Percentiles rank a stretch among this genome's conserved stretches.
Conservation (phyloP, 2,888 invertebrate genomes). For the Dolichomitus sp. region DNA sequence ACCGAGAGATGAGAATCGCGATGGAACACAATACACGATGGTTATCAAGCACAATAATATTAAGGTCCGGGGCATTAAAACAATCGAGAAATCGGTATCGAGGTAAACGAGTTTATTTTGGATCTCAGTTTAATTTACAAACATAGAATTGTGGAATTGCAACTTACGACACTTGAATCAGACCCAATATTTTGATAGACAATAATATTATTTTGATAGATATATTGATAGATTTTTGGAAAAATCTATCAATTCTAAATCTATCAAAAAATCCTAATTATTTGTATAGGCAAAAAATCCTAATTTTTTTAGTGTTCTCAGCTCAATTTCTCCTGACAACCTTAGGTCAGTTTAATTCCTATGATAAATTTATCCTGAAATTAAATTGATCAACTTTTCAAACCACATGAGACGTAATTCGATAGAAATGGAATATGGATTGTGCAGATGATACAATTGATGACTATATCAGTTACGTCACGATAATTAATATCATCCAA, state of each 20-base stretch:
- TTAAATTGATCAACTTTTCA: background rate
- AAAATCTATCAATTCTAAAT: too few species aligned
- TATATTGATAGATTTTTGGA: too few species aligned
- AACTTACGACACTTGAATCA: background rate
- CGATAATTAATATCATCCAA: constrained; percentile 32
- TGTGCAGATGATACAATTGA: background rate
- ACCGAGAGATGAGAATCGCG: constrained; percentile 76
- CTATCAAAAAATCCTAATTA: too few species aligned
- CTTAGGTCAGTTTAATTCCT: background rate
- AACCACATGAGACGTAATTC: background rate
- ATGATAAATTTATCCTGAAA: background rate
- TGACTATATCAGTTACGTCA: background rate
- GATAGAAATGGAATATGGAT: background rate
- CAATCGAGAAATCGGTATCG: background rate
- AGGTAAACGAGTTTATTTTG: background rate
- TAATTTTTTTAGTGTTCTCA: too few species aligned
- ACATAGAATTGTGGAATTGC: background rate
- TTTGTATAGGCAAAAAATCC: too few species aligned
- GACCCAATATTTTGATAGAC: background rate
- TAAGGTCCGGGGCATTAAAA: background rate
- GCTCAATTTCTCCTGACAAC: too few species aligned
- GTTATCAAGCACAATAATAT: constrained; percentile 80
- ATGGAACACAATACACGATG: constrained; percentile 61
- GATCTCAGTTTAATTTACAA: background rate
- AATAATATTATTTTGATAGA: too few species aligned